Conservation (phyloP, 2,888 invertebrate genomes). For the Embidobia sp. region DNA sequence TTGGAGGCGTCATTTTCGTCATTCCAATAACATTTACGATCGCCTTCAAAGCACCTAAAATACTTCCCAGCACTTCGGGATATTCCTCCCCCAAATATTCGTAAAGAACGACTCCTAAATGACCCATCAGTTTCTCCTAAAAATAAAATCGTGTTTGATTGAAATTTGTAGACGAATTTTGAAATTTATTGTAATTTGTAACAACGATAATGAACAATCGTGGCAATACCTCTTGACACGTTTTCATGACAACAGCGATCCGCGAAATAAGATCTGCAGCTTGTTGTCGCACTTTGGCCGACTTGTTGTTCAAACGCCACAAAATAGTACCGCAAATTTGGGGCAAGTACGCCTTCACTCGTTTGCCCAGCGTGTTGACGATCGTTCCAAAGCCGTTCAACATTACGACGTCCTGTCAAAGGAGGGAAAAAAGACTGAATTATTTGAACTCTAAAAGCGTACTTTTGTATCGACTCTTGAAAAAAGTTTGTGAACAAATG, state of each 20-base stretch:
- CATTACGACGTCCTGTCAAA: conserved; percentile 96
- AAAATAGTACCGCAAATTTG: conserved; percentile 99
- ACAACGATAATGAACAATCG: no score
- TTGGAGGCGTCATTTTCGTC: conserved; percentile 99
- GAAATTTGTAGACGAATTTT: background rate
- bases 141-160: background rate
- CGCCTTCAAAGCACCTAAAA: conserved; percentile 98
- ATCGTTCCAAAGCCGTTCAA: conserved; percentile 99
- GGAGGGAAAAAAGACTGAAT: no score
- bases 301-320: conserved; percentile 99
- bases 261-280: conserved; percentile 99
- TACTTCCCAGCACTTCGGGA: conserved; percentile 99
- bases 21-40: conserved; percentile 99
- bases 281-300: conserved; percentile 99
- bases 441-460: no score
- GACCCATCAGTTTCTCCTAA: conserved; percentile 99
- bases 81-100: conserved; percentile 99
- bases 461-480: no score
- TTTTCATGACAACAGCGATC: conserved; percentile 99
- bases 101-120: conserved; percentile 98
- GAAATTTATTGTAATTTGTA: conserved; percentile 17
- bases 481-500: no score
- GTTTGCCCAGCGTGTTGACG: conserved; percentile 97
- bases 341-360: conserved; percentile 99
- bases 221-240: conserved; percentile 99